These are phyloP conservation scores for Otolemur garnettii DNA, from an alignment of 2,113 vertebrate genomes.

Conservation along the genomic window DNA sequence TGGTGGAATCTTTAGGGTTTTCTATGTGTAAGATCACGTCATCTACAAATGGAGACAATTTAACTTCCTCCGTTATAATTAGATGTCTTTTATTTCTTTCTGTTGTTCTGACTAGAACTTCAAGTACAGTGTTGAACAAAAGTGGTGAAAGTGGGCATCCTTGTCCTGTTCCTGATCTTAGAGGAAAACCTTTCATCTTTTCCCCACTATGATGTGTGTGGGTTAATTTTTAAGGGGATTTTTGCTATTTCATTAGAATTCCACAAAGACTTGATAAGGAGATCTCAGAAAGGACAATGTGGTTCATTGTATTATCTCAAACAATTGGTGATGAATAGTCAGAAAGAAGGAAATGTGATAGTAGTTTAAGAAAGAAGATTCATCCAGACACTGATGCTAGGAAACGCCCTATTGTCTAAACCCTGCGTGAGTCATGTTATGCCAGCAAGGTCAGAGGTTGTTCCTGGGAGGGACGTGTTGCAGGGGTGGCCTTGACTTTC, in stretches of 20 bases:
- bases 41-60: not conserved
- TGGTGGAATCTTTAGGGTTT: not conserved
- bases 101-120: not conserved
- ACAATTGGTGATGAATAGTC: not conserved
- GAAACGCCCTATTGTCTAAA: slow-evolving; percentile 56
- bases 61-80: not conserved
- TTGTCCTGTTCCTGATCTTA: not conserved
- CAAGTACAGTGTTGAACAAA: not conserved
- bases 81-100: not conserved
- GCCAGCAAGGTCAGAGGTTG: not conserved
- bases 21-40: not conserved
- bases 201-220: not conserved
- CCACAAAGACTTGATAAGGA: slow-evolving; percentile 49
- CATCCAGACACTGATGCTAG: not conserved
- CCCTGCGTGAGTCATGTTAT: not conserved
- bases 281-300: slow-evolving; percentile 27
- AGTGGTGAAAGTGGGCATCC: not conserved
- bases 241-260: slow-evolving; percentile 40
- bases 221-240: slow-evolving; percentile 9
- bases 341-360: slow-evolving; percentile 12
- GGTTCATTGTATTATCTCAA: not conserved
- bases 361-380: slow-evolving; percentile 12
- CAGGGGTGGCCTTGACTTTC: not conserved
- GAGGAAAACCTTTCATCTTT: not conserved
- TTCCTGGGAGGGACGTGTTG: not conserved